A percentile compares a stretch with the other conserved stretches of the same genome.
Evolutionary conservation across 2,113 vertebrate species (phyloP).

Genomic region (Pseudolaguvia tuberculata): DNA sequence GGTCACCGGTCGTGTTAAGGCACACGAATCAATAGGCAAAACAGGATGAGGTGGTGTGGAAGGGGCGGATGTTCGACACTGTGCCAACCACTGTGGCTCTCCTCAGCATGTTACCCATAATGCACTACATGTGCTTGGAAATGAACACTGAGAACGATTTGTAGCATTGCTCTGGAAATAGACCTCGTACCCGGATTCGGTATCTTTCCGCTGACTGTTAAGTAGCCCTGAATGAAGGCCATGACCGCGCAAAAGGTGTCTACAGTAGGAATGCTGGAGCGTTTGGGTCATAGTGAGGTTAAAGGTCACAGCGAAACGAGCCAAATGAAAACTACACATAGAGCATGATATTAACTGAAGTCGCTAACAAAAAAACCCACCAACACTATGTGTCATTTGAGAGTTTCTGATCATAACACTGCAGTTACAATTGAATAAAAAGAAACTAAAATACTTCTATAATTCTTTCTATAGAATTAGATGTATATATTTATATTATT

Average conservation of each 20-base stretch:
- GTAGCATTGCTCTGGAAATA: slow-evolving; percentile 3
- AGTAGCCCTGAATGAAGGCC: neutral
- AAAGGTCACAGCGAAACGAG: slow-evolving; percentile 27
- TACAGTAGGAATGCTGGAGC: neutral
- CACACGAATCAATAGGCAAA: slow-evolving; percentile 42
- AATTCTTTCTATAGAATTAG: slow-evolving; percentile 53
- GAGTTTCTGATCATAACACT: slow-evolving; percentile 58
- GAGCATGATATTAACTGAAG: neutral
- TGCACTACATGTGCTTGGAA: neutral
- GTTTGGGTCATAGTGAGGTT: slow-evolving; percentile 12
- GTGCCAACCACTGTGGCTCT: neutral
- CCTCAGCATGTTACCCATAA: neutral
- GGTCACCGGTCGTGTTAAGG: slow-evolving; percentile 53
- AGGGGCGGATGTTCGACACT: slow-evolving; percentile 6
- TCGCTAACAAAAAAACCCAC: neutral
- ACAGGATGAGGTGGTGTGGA: neutral
- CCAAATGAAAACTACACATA: slow-evolving; percentile 17
- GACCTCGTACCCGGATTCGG: too few relatives aligned
- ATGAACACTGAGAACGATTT: slow-evolving; percentile 9
- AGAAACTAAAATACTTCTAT: slow-evolving; percentile 60
- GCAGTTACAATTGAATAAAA: slow-evolving; percentile 70
- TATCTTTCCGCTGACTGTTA: neutral
- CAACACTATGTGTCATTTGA: neutral
- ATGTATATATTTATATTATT: slow-evolving; percentile 67
- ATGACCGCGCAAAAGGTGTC: neutral